Base-by-base conservation (phyloP, 2,888 invertebrate species). In the Enchytraeus crypticus region DNA sequence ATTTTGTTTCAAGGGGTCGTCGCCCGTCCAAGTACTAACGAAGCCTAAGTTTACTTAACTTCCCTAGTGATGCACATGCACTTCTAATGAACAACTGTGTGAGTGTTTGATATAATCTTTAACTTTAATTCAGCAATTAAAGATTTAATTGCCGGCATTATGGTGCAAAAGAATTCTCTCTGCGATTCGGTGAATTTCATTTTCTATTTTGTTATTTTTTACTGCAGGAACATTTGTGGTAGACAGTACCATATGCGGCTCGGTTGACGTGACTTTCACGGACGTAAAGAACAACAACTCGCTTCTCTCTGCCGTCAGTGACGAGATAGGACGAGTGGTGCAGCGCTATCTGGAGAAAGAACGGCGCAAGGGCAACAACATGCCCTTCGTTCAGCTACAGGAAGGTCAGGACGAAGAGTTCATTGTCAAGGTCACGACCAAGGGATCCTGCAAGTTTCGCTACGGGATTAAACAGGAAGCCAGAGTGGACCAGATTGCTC, bases 381-480 rank as follows among this genome's bases (percentile, higher is more conserved):
- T 62, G 14, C 53, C 57, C 18, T 64, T 53, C 49, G 57, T 66
- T 11, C 47, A 53, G 33, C 45, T 65, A 5, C n/a, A n/a, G n/a
- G n/a, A n/a, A n/a, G n/a, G n/a, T n/a, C n/a, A n/a, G n/a, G n/a
- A n/a, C n/a, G n/a, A 57, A 34, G 60, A 61, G n/a, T 46, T 49
- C 23, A 32, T 38, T 2, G 63, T 68, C 14, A 27, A 53, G 11
- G 38, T 62, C 2, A 49, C 23, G 26, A 68, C 69, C 2, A 63
- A 54, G 46, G 70, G 70, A 5, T 33, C 45, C 21, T 67, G 66
- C 57, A 55, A 66, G 32, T 70, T 70, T 59, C 53, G 70, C 33
- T 66, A 64, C 53, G 70, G 70, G n/a, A 51, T 70, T 30, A 64
- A 66, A 51, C 70, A 70, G 54, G 63, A 69, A 53, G 66, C 69